These are phyloP conservation scores for Timema cristinae DNA, from an alignment of 2,888 invertebrate species.

Conservation along the genomic window DNA sequence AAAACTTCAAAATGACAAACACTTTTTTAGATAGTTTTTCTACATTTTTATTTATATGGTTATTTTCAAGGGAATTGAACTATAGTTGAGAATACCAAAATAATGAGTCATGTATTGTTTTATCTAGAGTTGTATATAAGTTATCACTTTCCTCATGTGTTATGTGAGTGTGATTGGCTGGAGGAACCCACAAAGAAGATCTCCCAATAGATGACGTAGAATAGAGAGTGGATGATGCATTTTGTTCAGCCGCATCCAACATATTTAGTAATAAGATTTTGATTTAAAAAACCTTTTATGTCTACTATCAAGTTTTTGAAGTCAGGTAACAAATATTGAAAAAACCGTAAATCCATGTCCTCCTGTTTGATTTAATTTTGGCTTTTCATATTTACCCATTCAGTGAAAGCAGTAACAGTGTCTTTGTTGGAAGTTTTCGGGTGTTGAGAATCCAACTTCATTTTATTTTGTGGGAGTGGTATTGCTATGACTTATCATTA, in stretches of 20 bases:
- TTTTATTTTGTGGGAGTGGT: not conserved
- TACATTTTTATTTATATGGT: no score
- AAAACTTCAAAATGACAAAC: no score
- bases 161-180: no score
- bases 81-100: no score
- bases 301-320: not conserved
- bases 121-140: no score
- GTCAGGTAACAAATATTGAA: not conserved
- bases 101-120: no score
- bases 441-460: not conserved
- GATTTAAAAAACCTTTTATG: not conserved
- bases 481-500: not conserved
- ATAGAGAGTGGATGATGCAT: not conserved
- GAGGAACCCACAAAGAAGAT: no score
- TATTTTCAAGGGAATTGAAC: no score
- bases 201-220: not conserved
- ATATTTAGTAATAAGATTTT: not conserved
- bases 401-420: not conserved
- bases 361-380: not conserved
- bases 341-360: not conserved
- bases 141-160: no score
- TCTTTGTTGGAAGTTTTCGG: no score
- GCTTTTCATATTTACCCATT: not conserved
- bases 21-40: no score
- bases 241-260: not conserved